phyloP scores from a whole-genome alignment of 2,113 vertebrate species.

The Oryzias celebensis region DNA sequence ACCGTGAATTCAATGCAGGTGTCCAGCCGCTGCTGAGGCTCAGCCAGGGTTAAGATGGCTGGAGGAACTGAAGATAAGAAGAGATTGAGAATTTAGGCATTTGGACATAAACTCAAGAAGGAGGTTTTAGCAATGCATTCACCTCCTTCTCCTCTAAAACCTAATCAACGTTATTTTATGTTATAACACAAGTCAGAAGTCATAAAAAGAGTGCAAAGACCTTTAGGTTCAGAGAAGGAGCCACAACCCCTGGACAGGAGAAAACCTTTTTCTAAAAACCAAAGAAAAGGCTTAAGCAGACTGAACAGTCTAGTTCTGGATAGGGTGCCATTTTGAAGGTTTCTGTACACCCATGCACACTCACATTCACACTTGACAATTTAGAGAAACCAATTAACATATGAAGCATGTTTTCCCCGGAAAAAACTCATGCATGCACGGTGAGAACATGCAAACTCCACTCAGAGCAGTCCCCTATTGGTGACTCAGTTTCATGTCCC shows the following conservation, averaged over 20 bases:
- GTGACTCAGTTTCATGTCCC: too few species aligned
- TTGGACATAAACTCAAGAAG: not conserved
- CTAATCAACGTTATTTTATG: constrained; percentile 4
- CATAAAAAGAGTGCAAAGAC: not conserved
- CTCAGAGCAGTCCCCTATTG: too few species aligned
- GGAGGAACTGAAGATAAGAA: constrained; percentile 84
- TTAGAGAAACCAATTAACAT: too few species aligned
- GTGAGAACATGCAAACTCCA: too few species aligned
- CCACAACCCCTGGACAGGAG: constrained; percentile 21
- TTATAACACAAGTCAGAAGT: not conserved
- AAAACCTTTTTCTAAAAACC: constrained; percentile 23
- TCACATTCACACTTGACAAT: too few species aligned
- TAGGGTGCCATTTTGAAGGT: constrained; percentile 36
- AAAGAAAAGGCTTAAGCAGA: constrained; percentile 12
- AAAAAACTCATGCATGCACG: too few species aligned
- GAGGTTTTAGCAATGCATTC: not conserved
- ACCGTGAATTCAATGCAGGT: constrained; percentile 96
- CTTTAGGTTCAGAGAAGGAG: constrained; percentile 13
- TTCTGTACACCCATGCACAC: too few species aligned
- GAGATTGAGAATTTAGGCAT: not conserved
- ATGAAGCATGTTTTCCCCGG: too few species aligned
- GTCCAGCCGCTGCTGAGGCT: constrained; percentile 88
- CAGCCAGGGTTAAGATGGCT: constrained; percentile 86
- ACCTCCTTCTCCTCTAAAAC: not conserved
- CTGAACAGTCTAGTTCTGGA: constrained; percentile 21